Evolutionary conservation across 1,140 invertebrate species (phyloP).

Genomic region (Drosophila melanica): DNA sequence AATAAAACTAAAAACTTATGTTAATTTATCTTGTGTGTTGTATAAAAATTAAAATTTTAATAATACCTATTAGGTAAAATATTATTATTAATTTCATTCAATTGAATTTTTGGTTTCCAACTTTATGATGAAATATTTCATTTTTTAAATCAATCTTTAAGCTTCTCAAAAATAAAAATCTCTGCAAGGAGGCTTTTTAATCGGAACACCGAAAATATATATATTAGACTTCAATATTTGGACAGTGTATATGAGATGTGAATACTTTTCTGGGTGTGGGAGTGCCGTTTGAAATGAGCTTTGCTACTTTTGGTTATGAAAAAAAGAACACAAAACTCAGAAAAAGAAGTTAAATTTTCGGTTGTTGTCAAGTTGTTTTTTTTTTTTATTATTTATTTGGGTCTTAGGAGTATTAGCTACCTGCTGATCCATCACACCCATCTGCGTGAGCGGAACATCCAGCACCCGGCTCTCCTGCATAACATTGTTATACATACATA

Average conservation of each 20-base stretch:
- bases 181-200: constrained; percentile 16
- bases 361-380: constrained; percentile 33
- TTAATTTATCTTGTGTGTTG: no score
- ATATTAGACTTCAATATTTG: neutral
- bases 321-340: constrained; percentile 67
- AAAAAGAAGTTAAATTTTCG: constrained; percentile 58
- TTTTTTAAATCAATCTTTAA: neutral
- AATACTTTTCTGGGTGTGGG: constrained; percentile 14
- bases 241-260: constrained; percentile 12
- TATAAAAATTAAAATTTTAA: no score
- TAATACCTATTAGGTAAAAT: no score
- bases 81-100: no score
- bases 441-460: constrained; percentile 94
- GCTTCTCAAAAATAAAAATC: neutral
- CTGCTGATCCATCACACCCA: constrained; percentile 94
- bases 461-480: constrained; percentile 89
- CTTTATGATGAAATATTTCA: no score
- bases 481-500: constrained; percentile 69
- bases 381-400: constrained; percentile 36
- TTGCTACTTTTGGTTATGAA: constrained; percentile 47
- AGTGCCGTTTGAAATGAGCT: constrained; percentile 63
- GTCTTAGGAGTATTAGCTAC: constrained; percentile 84
- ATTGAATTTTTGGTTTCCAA: no score
- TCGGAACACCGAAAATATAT: constrained; percentile 3
- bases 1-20: no score